Conservation (phyloP, 1,140 invertebrate genomes). For the Euura saliciscinereae region DNA sequence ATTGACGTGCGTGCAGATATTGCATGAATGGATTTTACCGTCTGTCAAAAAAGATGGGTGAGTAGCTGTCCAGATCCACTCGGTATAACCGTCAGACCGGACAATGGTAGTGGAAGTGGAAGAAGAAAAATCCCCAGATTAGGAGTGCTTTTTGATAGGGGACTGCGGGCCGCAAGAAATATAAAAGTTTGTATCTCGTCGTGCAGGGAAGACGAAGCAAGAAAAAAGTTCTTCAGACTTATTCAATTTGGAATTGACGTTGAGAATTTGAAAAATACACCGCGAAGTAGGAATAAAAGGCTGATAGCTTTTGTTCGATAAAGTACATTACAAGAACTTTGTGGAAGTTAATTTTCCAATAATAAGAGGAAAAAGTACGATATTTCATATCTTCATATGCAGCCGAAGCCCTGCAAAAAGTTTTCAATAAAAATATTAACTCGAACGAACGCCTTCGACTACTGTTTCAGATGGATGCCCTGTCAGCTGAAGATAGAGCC, state of each 20-base stretch:
- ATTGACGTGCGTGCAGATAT: neutral
- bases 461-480: constrained; percentile 51
- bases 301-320: no score
- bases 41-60: neutral
- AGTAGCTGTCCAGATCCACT: neutral
- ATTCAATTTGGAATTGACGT: no score
- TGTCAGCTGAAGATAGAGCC: constrained; percentile 50
- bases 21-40: neutral
- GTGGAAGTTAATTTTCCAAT: no score
- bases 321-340: no score
- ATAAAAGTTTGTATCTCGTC: neutral
- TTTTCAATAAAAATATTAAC: no score
- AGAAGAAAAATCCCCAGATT: neutral
- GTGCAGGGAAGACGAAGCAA: neutral
- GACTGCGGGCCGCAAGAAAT: neutral
- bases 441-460: no score
- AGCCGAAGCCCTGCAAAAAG: no score
- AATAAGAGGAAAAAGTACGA: no score
- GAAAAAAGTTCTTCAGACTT: no score
- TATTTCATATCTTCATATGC: no score
- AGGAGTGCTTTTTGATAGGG: neutral
- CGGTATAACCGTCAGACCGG: neutral
- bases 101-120: neutral
- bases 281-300: no score
- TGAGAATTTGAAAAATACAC: no score